Evolutionary conservation across 1,140 invertebrate species (phyloP).

Genomic region (Lordiphosa mommai): DNA sequence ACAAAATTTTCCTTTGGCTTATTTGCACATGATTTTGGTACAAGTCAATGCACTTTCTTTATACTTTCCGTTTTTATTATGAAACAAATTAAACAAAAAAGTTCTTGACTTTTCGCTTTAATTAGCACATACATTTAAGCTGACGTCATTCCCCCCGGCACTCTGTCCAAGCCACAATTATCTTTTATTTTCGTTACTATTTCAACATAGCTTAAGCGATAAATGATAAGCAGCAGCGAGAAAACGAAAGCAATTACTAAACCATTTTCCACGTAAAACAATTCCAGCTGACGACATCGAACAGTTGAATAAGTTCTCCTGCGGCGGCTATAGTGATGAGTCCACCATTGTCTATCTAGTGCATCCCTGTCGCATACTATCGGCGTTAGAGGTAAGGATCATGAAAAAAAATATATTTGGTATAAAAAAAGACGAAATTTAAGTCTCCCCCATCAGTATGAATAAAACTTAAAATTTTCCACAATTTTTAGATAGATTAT

Average conservation of each 20-base stretch:
- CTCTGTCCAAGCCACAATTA: conserved; percentile 26
- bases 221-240: conserved; percentile 23
- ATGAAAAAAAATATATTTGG: no score
- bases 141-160: conserved; percentile 56
- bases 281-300: conserved; percentile 88
- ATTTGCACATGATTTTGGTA: conserved; percentile 6
- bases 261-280: conserved; percentile 1
- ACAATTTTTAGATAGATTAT: no score
- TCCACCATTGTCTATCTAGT: conserved; percentile 91
- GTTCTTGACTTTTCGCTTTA: conserved; percentile 41
- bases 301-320: conserved; percentile 88
- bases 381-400: conserved; percentile 87
- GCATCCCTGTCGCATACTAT: conserved; percentile 92
- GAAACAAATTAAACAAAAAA: conserved; percentile 26
- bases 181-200: conserved; percentile 48
- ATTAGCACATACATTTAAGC: conserved; percentile 47
- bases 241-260: conserved; percentile 23
- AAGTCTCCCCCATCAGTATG: no score
- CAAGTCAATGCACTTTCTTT: conserved; percentile 18
- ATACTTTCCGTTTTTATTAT: conserved; percentile 28
- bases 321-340: conserved; percentile 88
- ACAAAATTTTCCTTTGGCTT: not conserved
- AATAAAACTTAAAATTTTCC: no score
- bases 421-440: no score
- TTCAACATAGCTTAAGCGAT: conserved; percentile 32